Percentiles rank a stretch among this genome's conserved stretches.
Evolutionary conservation across 1,140 invertebrate genomes (phyloP).

Genomic region (Rhyacophila brunnea): DNA sequence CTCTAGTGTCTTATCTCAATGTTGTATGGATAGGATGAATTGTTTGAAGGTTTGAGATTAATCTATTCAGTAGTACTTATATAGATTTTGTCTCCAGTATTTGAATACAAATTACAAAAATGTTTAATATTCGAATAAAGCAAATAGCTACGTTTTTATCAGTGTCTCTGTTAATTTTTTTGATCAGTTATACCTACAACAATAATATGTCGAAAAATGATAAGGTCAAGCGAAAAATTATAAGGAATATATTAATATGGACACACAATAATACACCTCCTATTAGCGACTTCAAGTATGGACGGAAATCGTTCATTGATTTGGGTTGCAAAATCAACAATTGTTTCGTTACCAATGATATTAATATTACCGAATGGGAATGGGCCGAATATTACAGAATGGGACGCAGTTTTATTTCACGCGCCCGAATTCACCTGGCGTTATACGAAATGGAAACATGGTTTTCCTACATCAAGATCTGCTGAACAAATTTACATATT

Average conservation of each 20-base stretch:
- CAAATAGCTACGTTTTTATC: too few relatives aligned
- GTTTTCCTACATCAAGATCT: neutral
- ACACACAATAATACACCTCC: conserved; percentile 19
- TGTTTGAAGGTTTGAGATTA: too few relatives aligned
- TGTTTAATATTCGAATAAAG: too few relatives aligned
- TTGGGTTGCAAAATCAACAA: conserved; percentile 23
- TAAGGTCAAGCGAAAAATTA: neutral
- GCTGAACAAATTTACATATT: conserved; percentile 38
- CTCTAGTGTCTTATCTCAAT: too few relatives aligned
- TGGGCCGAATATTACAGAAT: neutral
- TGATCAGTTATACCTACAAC: too few relatives aligned
- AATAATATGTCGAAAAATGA: too few relatives aligned
- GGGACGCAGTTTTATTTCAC: conserved; percentile 25
- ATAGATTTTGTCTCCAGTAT: too few relatives aligned
- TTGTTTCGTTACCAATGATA: conserved; percentile 22
- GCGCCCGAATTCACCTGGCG: conserved; percentile 21
- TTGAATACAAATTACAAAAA: too few relatives aligned
- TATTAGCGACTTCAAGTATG: conserved; percentile 21
- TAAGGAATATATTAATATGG: conserved; percentile 26
- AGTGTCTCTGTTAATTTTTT: too few relatives aligned
- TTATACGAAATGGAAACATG: conserved; percentile 13
- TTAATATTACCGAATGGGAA: too few relatives aligned
- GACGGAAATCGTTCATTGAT: conserved; percentile 41
- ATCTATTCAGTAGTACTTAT: too few relatives aligned
- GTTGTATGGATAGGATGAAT: too few relatives aligned